Percentiles rank a stretch among this genome's conserved stretches.
Evolutionary conservation across 1,140 invertebrate genomes (phyloP).

Genomic region (Drosophila azteca): DNA sequence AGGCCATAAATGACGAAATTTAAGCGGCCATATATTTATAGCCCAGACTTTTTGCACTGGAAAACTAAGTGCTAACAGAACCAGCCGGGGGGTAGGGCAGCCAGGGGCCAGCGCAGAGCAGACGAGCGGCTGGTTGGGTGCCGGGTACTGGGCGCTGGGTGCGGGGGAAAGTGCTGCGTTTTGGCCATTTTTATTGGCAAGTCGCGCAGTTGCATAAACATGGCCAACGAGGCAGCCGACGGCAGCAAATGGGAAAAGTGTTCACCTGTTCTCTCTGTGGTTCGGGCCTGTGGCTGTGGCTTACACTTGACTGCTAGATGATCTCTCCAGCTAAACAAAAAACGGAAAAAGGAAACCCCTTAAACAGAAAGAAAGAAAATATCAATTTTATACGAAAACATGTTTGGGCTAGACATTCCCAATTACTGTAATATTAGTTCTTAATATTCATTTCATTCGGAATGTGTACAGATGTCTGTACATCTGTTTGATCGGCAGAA

Average conservation of each 20-base stretch:
- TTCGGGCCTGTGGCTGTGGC: too few species aligned
- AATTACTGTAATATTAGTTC: too few species aligned
- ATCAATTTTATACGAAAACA: constrained; percentile 3
- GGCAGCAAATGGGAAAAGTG: constrained; percentile 58
- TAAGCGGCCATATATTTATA: constrained; percentile 80
- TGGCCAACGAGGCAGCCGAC: constrained; percentile 20
- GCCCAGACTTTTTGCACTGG: constrained; percentile 81
- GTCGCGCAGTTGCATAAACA: constrained; percentile 78
- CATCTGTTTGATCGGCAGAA: too few species aligned
- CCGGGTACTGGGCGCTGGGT: not conserved
- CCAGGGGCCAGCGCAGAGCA: not conserved
- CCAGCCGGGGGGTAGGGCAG: not conserved
- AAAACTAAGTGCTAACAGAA: constrained; percentile 54
- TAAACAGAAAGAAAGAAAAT: constrained; percentile 1
- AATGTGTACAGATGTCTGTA: too few species aligned
- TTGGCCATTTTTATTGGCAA: constrained; percentile 69
- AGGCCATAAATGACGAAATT: constrained; percentile 78
- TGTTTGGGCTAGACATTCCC: too few species aligned
- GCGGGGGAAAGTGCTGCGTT: constrained; percentile 33
- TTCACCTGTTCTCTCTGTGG: constrained; percentile 24
- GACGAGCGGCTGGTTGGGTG: not conserved
- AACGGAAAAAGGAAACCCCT: not conserved
- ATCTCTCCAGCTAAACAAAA: not conserved
- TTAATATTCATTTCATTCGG: too few species aligned
- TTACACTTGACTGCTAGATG: not conserved